Evolutionary conservation across 2,113 vertebrate genomes (phyloP), one percentile per base, ranked within the genome.

Genomic region (Cairina moschata): DNA sequence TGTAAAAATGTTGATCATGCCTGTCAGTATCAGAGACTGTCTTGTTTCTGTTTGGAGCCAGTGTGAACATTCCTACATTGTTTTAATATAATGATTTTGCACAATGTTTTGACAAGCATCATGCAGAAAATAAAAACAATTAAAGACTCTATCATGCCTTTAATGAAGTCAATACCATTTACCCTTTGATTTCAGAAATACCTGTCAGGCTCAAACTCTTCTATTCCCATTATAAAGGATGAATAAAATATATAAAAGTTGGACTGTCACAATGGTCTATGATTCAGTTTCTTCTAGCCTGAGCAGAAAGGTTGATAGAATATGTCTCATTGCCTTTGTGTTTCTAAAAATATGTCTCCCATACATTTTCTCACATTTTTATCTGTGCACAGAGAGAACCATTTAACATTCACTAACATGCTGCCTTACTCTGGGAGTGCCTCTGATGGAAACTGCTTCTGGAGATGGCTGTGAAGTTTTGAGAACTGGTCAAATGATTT

Each of bases 361-460:
- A 1, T 66, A 82, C 74, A 71, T 87, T 91, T 92, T 82, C 38
- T 85, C 81, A 66, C 25, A 83, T 85, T 62, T 84, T 85, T 82
- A 66, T 91, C 83, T 63, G 69, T 67, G 88, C 92, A 62, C 36
- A 75, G 56, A 91, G 29, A 83, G 77, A 83, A 29, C 42, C 67
- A 56, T 50, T 82, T 85, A 95, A 80, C 16, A 52, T 32, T 32
- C 6, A 4, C 52, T 63, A 78, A 58, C 65, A 38, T 3, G 60
- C 8, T 40, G 88, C 17, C 98, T 99, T 97, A 99, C 99, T 98
- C 98, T 84, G 98, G 99, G n/a, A 99, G 97, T 46, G 56, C 62
- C 13, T 97, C 81, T 18, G 98, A 95, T 50, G 98, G 96, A 93
- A 98, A 99, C 58, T 98, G 96, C 91, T 98, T 98, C 97, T 98